Conservation (phyloP, 2,888 invertebrate species). For the Diarsia rubi region DNA sequence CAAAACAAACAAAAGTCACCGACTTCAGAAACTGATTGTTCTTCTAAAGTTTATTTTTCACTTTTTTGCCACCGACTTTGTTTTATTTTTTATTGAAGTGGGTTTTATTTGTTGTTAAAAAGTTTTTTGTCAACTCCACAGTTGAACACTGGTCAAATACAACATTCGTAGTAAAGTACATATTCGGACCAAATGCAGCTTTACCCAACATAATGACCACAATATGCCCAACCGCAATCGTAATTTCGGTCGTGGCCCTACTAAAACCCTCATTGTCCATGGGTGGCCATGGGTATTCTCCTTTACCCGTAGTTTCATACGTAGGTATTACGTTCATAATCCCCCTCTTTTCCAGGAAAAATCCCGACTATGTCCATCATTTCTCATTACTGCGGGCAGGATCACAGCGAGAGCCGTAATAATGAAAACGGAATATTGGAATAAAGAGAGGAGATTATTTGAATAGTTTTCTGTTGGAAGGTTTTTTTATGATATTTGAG, state of each 20-base stretch:
- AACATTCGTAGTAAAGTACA: neutral
- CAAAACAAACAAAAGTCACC: too few relatives aligned
- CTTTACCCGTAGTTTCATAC: constrained; percentile 7
- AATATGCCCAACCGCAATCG: constrained; percentile 4
- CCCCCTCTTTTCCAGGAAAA: constrained; percentile 22
- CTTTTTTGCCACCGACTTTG: too few relatives aligned
- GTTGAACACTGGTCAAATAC: neutral
- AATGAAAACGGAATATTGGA: constrained; percentile 48
- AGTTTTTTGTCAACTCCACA: neutral
- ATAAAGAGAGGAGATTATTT: constrained; percentile 12
- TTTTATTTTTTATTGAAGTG: too few relatives aligned
- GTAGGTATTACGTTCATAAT: constrained; percentile 18
- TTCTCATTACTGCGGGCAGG: constrained; percentile 45
- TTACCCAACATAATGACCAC: neutral
- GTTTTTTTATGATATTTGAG: constrained; percentile 5
- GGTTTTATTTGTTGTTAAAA: too few relatives aligned
- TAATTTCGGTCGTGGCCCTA: neutral
- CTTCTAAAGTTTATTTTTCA: too few relatives aligned
- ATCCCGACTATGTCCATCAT: constrained; percentile 29
- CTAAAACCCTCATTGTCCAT: neutral
- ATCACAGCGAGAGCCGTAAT: constrained; percentile 41
- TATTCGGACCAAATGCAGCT: neutral
- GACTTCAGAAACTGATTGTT: too few relatives aligned
- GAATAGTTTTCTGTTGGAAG: constrained; percentile 10
- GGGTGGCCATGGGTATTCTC: neutral